Conservation (phyloP, 2,888 invertebrate genomes). For the Tipula unca region DNA sequence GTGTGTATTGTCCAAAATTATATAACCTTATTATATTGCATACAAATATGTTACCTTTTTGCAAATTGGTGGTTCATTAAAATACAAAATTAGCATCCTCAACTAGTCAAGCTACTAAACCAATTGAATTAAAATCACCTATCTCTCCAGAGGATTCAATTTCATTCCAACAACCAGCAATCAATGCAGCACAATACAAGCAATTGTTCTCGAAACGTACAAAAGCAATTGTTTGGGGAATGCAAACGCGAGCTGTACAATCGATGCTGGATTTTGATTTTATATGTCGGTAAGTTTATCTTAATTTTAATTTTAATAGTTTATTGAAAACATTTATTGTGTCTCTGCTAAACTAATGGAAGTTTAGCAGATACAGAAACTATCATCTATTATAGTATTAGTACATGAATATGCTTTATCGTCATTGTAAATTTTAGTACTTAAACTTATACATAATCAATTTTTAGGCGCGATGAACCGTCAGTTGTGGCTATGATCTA, state of each 20-base stretch:
- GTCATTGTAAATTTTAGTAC: not conserved
- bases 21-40: not conserved
- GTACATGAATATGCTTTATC: not conserved
- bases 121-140: slow-evolving; percentile 10
- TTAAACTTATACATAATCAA: not conserved
- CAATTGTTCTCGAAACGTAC: slow-evolving; percentile 75
- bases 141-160: slow-evolving; percentile 17
- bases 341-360: not conserved
- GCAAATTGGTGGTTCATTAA: not conserved
- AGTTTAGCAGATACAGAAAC: not conserved
- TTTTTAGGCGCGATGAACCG: slow-evolving; percentile 72
- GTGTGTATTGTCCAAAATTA: not conserved
- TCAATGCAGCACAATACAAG: slow-evolving; percentile 28
- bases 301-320: not conserved
- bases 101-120: not conserved
- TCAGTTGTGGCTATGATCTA: slow-evolving; percentile 95
- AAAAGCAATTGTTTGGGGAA: slow-evolving; percentile 96
- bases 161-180: not conserved
- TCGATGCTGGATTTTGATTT: slow-evolving; percentile 44
- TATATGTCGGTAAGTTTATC: slow-evolving; percentile 36
- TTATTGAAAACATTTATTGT: too few relatives aligned
- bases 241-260: slow-evolving; percentile 95
- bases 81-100: slow-evolving; percentile 9
- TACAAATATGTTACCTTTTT: not conserved
- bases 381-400: not conserved